Base-by-base conservation (phyloP, 2,113 vertebrate genomes). In the Sarotherodon lohbergeri region DNA sequence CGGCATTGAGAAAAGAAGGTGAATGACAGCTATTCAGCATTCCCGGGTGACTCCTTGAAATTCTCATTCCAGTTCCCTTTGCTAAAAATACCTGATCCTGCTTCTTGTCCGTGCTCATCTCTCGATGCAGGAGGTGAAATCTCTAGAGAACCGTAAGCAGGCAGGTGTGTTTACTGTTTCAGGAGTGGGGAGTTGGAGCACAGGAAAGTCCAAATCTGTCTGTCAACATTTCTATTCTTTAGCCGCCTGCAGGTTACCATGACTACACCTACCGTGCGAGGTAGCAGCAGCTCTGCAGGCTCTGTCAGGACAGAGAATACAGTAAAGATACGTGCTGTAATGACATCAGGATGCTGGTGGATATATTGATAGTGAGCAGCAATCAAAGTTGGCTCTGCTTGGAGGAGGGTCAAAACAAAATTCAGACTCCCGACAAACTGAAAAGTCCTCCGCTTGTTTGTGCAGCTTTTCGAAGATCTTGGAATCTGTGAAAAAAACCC, bases 181-280 rank as follows among this genome's bases (percentile, higher is more conserved):
- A 78, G 88, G 43, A 87, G 71, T 56, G 29, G 16, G 56, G 27
- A 83, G 82, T 66, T 59, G 86, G 84, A 85, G 90, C 90, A 83
- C 34, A 66, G 92, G 71, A 86, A 90, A 87, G 86, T 91, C 91
- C 59, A 90, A 88, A 88, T 92, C 90, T 91, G 83, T 86, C 81
- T 66, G 83, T 95, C 88, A 91, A 84, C 88, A 84, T 82, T 85
- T 41, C 80, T 83, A 88, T 90, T 84, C 89, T 91, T 84, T 54
- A 85, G 86, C 91, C 5, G 78, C 86, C 91, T 81, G 89, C 71
- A 56, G 86, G 95, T 95, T 93, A 84, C 95, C 93, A 95, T 95
- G 95, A 93, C 94, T 91, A 95, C 93, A 11, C 66, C 85, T 90
- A 84, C 83, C 79, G 80, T 85, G 87, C 66, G 22, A 79, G 63